These are phyloP conservation scores for Drosophila lacicola DNA, from an alignment of 2,888 invertebrate species.

Conservation along the genomic window DNA sequence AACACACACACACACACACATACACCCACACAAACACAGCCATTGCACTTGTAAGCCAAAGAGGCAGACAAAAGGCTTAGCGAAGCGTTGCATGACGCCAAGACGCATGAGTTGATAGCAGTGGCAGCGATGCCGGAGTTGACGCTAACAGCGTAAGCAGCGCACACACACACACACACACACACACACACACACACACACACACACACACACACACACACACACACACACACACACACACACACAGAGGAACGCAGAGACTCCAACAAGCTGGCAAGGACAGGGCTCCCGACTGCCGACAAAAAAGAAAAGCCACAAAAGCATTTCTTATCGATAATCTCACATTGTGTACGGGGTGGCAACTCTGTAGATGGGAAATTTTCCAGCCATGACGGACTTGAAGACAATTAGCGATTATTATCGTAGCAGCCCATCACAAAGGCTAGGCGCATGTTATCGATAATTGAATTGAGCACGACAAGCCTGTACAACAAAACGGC, in stretches of 20 bases:
- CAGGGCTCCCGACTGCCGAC: constrained; percentile 20
- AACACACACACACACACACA: constrained; percentile 12
- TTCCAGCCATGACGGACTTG: neutral
- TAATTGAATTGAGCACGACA: neutral
- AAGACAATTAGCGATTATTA: neutral
- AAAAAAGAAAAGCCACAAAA: constrained; percentile 19
- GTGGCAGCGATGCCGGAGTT: constrained; percentile 27
- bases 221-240: neutral
- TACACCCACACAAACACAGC: constrained; percentile 2
- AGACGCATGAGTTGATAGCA: constrained; percentile 31
- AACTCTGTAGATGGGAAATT: neutral
- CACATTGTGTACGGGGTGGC: constrained; percentile 1
- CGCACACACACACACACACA: constrained; percentile 1
- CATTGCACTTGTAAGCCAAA: constrained; percentile 51
- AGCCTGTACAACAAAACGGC: no score
- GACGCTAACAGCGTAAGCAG: constrained; percentile 21
- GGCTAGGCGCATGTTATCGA: constrained; percentile 17
- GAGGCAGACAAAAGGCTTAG: constrained; percentile 61
- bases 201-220: neutral
- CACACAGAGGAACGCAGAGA: constrained; percentile 1
- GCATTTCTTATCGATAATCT: constrained; percentile 19
- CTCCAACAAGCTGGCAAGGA: constrained; percentile 16
- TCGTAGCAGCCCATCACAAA: no score
- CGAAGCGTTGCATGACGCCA: constrained; percentile 49
- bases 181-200: constrained; percentile 1